Base-by-base conservation (phyloP, 2,113 vertebrate species). In the Galbula dea region DNA sequence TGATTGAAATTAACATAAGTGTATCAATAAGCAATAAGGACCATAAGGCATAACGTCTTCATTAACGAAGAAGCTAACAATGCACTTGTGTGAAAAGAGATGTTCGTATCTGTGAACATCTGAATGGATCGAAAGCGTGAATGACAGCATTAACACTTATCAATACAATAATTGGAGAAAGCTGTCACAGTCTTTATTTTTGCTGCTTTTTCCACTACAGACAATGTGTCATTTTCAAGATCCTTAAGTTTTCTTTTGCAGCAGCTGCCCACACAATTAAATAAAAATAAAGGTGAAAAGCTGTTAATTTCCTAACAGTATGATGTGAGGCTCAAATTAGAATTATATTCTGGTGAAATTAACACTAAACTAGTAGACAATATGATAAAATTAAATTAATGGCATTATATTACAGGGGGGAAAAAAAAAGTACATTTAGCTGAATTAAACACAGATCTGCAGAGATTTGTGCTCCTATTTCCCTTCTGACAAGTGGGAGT, bases 281-380 rank as follows among this genome's bases (percentile, higher is more conserved):
- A 88, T 66, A 83, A 49, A 94, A 84, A 59, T 29, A 54, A 8
- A 94, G 11, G 65, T 83, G 63, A 84, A 78, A 83, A 94, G 36
- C 54, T 75, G 65, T 69, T 76, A 83, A 86, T 93, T 95, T 83
- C 41, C 51, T 58, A 94, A 92, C 63, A 84, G 74, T 48, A 45
- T 68, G 54, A 77, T 39, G 10, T 48, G 43, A 96, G 88, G 37
- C 74, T 95, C 59, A 92, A 80, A 93, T 57, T 41, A 77, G 74
- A 95, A 91, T 66, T 94, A 58, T 24, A 78, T 68, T 91, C 71
- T 91, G 86, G 65, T 76, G 48, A 96, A 96, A 62, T 41, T 77
- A 58, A 39, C 32, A 89, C 49, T 92, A 75, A 88, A 81, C 51
- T 32, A 34, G 13, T 36, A 81, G 65, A 52, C 43, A 90, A 41